Conservation (phyloP, 2,888 invertebrate genomes). For the Pediacus dermestoides region DNA sequence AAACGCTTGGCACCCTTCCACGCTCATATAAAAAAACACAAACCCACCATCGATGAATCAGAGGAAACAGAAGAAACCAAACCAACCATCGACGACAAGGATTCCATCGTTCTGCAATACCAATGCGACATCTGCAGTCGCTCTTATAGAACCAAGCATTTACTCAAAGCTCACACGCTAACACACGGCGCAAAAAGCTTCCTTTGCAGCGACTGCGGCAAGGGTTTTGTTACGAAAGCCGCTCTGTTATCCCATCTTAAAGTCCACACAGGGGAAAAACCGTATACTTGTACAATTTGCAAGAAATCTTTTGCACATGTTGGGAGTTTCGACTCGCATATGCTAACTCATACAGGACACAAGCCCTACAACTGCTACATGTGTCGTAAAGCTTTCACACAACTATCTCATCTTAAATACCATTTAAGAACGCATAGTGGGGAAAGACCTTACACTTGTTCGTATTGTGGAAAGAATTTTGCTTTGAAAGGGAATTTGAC, state of each 20-base stretch:
- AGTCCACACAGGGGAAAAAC: constrained; percentile 38
- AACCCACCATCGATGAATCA: too few species aligned
- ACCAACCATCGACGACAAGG: neutral
- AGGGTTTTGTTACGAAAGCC: constrained; percentile 30
- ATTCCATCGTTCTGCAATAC: constrained; percentile 2
- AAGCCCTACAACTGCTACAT: constrained; percentile 43
- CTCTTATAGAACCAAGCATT: constrained; percentile 20
- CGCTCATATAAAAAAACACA: constrained; percentile 23
- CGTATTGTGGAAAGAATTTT: constrained; percentile 38
- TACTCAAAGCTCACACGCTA: constrained; percentile 23
- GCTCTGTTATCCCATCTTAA: constrained; percentile 28
- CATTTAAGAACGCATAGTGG: constrained; percentile 39
- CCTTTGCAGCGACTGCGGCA: constrained; percentile 31
- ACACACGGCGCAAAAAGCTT: constrained; percentile 30
- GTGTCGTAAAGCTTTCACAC: constrained; percentile 42
- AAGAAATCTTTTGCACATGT: constrained; percentile 34
- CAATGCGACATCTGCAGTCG: constrained; percentile 19
- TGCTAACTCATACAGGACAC: constrained; percentile 34
- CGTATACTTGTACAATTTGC: constrained; percentile 33
- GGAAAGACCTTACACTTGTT: constrained; percentile 32
- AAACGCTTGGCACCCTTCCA: constrained; percentile 18
- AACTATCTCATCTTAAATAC: constrained; percentile 37
- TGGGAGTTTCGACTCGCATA: constrained; percentile 32
- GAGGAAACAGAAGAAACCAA: too few species aligned
- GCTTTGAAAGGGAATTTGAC: constrained; percentile 47